Base-by-base conservation (phyloP, 2,797 vertebrate genomes). In the Trachops cirrhosus region DNA sequence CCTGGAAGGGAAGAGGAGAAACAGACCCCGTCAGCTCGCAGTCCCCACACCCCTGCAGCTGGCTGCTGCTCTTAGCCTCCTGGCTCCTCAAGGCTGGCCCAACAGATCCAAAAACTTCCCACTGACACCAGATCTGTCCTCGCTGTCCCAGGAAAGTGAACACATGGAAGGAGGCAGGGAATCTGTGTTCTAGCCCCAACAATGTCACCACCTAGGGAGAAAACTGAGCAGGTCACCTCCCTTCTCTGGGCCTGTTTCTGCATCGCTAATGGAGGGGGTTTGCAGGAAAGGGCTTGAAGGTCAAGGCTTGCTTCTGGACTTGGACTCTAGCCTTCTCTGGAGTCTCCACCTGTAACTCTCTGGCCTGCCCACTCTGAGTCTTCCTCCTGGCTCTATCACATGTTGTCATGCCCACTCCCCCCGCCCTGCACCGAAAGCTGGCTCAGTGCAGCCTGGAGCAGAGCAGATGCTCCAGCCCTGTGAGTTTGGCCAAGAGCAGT, bases 1-100 rank as follows among this genome's bases (percentile, higher is more conserved):
- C 98, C 99, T 99, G 98, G 97, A 97, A 97, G 59, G 37, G 70
- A 74, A 96, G 82, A 90, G 21, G 34, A 97, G 91, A 97, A 68
- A 95, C 32, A 94, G 37, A 91, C 22, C 21, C 77, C n/a, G 16
- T 97, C 62, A 98, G 85, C 50, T 44, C 4, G 32, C 0, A 2
- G 24, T 59, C 46, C 52, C 59, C 85, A 78, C 19, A 5, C 4
- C 18, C 46, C 75, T 48, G 19, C 21, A 1, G 5, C 34, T 5
- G 0, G 2, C 41, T 39, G 50, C 46, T 62, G 57, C 32, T 22
- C 29, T 2, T 7, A 24, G 34, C 15, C 21, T 57, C 37, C 79
- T 64, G 19, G 29, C 24, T 78, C 29, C 57, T 75, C 26, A 5
- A 11, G 22, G 48, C 44, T 39, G 59, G 64, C 84, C 74, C 68